Base-by-base conservation (phyloP, 2,888 invertebrate genomes). In the Pyrrhosoma nymphula region DNA sequence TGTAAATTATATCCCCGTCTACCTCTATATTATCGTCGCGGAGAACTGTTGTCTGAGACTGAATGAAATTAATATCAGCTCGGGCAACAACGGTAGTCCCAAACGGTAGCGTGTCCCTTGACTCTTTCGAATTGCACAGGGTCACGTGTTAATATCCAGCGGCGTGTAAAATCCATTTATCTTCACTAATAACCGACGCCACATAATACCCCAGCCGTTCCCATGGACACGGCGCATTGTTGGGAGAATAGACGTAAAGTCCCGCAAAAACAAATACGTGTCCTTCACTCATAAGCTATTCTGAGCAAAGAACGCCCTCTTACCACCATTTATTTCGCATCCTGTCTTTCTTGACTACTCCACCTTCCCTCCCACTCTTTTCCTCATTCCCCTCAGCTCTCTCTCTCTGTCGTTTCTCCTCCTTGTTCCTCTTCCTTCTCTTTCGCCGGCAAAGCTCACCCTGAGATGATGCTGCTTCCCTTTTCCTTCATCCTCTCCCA, bases 81-180 rank as follows among this genome's bases (percentile, higher is more conserved):
- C 69, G 63, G 47, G 69, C 93, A 93, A 69, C 93, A 93, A 93
- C 93, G 93, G 93, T 69, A 93, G 93, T 93, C 93, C 93, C 82
- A n/a, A 93, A 93, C 93, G 47, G 93, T 93, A 93, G 93, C 93
- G 93, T 93, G 93, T 93, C 93, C 47, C 69, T 93, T 93, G 69
- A 93, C 93, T 93, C 91, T 63, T 69, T 93, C 69, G 93, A 69
- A 93, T 93, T 93, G 93, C 93, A 18, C 82, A 69, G 69, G 93
- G 93, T 93, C 93, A 93, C 93, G 93, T 93, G 93, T 93, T 93
- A 93, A 93, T 93, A 93, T 93, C 93, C 93, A 93, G 93, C 93
- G 93, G 93, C 93, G 93, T 93, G 93, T 93, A 93, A 93, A 93
- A 93, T 93, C 93, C 93, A 93, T 93, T 93, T 93, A 93, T 93